Conservation (phyloP, 2,888 invertebrate genomes). For the Aspidapion aeneum region DNA sequence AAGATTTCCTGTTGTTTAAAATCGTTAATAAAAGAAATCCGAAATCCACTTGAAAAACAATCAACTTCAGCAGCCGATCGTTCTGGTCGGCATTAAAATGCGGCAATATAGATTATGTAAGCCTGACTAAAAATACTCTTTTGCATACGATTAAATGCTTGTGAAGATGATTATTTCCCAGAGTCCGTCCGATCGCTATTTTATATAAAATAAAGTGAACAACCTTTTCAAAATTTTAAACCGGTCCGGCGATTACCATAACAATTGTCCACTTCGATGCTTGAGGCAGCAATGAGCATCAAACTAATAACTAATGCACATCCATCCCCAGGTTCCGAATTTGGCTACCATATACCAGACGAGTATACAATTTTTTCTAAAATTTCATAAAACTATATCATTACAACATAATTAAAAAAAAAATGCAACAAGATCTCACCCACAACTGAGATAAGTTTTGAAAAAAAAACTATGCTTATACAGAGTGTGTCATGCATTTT, state of each 20-base stretch:
- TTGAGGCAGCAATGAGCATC: slow-evolving; percentile 17
- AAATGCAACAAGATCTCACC: too few relatives aligned
- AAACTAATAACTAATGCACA: too few relatives aligned
- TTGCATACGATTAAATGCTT: slow-evolving; percentile 35
- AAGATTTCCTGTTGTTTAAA: not conserved
- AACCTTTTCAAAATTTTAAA: slow-evolving; percentile 48
- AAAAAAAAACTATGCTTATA: too few relatives aligned
- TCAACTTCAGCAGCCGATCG: too few relatives aligned
- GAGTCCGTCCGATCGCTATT: slow-evolving; percentile 35
- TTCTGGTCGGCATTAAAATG: slow-evolving; percentile 23
- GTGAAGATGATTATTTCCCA: slow-evolving; percentile 33
- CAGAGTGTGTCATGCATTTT: too few relatives aligned
- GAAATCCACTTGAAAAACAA: not conserved
- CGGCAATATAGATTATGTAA: slow-evolving; percentile 42
- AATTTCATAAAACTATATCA: too few relatives aligned
- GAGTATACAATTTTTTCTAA: too few relatives aligned
- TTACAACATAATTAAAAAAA: too few relatives aligned
- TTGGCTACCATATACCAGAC: too few relatives aligned
- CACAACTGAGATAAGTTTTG: too few relatives aligned
- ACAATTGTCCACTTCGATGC: slow-evolving; percentile 45
- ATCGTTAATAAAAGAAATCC: too few relatives aligned
- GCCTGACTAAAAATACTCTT: slow-evolving; percentile 36
- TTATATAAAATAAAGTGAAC: slow-evolving; percentile 43
- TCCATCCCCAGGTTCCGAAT: too few relatives aligned
- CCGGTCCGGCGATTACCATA: slow-evolving; percentile 48